These are phyloP conservation scores for Lordiphosa mommai DNA, from an alignment of 1,140 invertebrate genomes.

Conservation along the genomic window DNA sequence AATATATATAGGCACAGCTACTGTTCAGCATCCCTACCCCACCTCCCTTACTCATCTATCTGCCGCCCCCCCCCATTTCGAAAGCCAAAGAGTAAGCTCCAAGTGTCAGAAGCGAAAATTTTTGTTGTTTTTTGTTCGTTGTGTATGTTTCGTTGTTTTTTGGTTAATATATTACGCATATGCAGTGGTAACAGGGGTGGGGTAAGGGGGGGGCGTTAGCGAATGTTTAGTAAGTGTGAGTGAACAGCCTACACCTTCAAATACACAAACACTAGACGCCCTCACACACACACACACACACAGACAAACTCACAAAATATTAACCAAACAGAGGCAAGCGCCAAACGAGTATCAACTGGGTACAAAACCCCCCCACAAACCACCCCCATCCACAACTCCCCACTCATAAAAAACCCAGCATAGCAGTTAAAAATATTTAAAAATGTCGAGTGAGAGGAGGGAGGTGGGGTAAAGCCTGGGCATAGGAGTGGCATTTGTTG, in stretches of 20 bases:
- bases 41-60: too few species aligned
- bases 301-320: conserved; percentile 42
- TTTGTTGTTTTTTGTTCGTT: conserved; percentile 27
- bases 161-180: conserved; percentile 74
- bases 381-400: neutral
- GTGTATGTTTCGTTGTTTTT: conserved; percentile 30
- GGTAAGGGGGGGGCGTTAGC: neutral
- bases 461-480: conserved; percentile 1
- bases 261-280: conserved; percentile 45
- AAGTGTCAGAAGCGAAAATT: conserved; percentile 45
- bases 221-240: too few species aligned
- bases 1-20: conserved; percentile 13
- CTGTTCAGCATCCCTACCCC: conserved; percentile 7
- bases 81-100: conserved; percentile 48
- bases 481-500: neutral
- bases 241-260: conserved; percentile 24
- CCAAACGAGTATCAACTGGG: conserved; percentile 44
- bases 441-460: conserved; percentile 51
- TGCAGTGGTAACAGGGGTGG: conserved; percentile 6
- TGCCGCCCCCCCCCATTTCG: neutral
- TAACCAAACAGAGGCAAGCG: conserved; percentile 67
- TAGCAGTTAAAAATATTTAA: conserved; percentile 75
- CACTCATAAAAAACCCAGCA: neutral
- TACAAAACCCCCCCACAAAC: neutral
- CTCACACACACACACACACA: conserved; percentile 11